Conservation (phyloP, 1,140 invertebrate species). For the Halesus radiatus region DNA sequence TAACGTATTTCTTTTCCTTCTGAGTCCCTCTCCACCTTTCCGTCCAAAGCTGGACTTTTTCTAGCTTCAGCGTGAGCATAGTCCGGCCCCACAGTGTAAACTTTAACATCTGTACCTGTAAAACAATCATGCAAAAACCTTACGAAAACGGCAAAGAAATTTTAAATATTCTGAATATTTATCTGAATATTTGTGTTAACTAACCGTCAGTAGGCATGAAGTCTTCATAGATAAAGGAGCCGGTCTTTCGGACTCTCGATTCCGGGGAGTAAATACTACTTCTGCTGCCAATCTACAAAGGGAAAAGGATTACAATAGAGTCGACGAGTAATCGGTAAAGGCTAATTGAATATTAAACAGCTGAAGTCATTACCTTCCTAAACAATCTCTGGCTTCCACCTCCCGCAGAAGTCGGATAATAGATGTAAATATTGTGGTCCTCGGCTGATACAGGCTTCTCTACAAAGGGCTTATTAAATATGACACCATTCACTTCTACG, state of each 20-base stretch:
- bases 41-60: constrained; percentile 97
- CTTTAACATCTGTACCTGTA: constrained; percentile 75
- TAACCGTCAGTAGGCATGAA: constrained; percentile 99
- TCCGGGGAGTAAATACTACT: constrained; percentile 98
- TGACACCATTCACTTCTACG: constrained; percentile 97
- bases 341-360: too few relatives aligned
- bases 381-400: constrained; percentile 97
- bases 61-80: constrained; percentile 99
- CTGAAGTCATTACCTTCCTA: constrained; percentile 82
- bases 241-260: constrained; percentile 94
- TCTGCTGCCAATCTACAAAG: constrained; percentile 91
- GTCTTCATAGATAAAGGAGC: constrained; percentile 99
- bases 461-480: constrained; percentile 99
- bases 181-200: background rate
- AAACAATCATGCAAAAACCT: constrained; percentile 51
- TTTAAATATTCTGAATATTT: background rate
- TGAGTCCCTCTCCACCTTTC: constrained; percentile 98
- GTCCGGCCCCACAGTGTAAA: constrained; percentile 87
- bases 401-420: constrained; percentile 98
- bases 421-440: constrained; percentile 99
- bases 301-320: background rate
- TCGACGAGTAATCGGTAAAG: too few relatives aligned
- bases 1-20: constrained; percentile 99
- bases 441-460: constrained; percentile 98
- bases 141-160: constrained; percentile 53